These are phyloP conservation scores for Brachyrhaphis roseni DNA, from an alignment of 2,797 vertebrate species.

Conservation along the genomic window DNA sequence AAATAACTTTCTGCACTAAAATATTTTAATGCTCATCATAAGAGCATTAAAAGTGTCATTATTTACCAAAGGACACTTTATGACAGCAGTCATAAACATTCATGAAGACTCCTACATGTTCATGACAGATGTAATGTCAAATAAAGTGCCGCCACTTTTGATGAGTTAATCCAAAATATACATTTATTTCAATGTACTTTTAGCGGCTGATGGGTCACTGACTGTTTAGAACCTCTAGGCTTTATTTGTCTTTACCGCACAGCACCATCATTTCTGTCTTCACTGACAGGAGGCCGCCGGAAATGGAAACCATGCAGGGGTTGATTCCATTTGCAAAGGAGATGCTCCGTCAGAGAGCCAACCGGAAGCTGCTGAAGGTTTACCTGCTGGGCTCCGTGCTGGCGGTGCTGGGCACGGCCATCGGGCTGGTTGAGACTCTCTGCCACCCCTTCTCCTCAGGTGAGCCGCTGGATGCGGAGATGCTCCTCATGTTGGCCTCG, in stretches of 20 bases:
- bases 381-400: conserved; percentile 87
- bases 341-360: conserved; percentile 83
- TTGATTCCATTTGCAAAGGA: conserved; percentile 87
- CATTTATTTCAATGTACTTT: neutral
- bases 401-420: conserved; percentile 82
- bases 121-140: too few relatives aligned
- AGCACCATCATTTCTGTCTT: neutral
- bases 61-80: too few relatives aligned
- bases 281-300: neutral
- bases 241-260: conserved; percentile 1
- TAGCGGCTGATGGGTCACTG: neutral
- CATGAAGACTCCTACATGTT: too few relatives aligned
- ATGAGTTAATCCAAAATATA: neutral
- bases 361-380: conserved; percentile 83
- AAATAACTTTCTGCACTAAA: too few relatives aligned
- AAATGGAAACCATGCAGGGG: conserved; percentile 85
- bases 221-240: neutral
- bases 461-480: conserved; percentile 66
- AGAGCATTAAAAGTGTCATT: too few relatives aligned
- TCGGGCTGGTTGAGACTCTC: conserved; percentile 84
- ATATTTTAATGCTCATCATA: too few relatives aligned
- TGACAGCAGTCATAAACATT: too few relatives aligned
- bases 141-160: too few relatives aligned
- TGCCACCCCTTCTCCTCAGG: conserved; percentile 82
- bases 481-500: conserved; percentile 27